Conservation (phyloP, 1,140 invertebrate species). For the Caenorhabditis tropicalis region DNA sequence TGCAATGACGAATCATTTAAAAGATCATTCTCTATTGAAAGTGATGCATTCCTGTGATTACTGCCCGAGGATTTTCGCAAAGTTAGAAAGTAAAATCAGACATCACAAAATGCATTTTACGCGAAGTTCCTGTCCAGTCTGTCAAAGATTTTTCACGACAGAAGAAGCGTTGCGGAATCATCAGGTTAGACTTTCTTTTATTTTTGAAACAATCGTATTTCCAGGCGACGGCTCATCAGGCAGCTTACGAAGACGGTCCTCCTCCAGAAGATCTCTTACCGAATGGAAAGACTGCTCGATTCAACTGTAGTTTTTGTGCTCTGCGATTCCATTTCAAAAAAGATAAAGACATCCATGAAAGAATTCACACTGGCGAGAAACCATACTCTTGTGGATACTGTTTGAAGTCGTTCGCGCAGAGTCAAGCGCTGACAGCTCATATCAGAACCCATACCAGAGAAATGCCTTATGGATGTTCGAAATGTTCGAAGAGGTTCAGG, state of each 20-base stretch:
- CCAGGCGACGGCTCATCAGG: not conserved
- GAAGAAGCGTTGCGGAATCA: slow-evolving; percentile 12
- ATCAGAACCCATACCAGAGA: slow-evolving; percentile 52
- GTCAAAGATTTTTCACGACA: slow-evolving; percentile 41
- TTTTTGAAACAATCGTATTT: slow-evolving; percentile 45
- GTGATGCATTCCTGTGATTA: slow-evolving; percentile 3
- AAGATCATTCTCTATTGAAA: slow-evolving; percentile 23
- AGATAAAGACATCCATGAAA: slow-evolving; percentile 79
- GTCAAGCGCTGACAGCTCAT: slow-evolving; percentile 52
- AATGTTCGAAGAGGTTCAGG: slow-evolving; percentile 42
- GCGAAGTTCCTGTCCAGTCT: not conserved
- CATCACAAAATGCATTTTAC: slow-evolving; percentile 34
- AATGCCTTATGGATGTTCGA: slow-evolving; percentile 38
- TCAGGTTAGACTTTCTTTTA: not conserved
- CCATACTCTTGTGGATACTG: slow-evolving; percentile 95
- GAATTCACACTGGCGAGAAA: slow-evolving; percentile 89
- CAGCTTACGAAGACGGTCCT: not conserved
- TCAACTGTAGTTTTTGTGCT: not conserved
- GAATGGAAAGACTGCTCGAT: not conserved
- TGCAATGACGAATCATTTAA: slow-evolving; percentile 41
- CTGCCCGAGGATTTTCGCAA: not conserved
- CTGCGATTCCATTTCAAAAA: slow-evolving; percentile 46
- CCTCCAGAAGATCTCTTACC: not conserved
- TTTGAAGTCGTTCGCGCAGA: slow-evolving; percentile 91
- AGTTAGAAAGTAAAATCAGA: not conserved